Conservation (phyloP, 2,113 vertebrate genomes). For the Pteropus alecto region DNA sequence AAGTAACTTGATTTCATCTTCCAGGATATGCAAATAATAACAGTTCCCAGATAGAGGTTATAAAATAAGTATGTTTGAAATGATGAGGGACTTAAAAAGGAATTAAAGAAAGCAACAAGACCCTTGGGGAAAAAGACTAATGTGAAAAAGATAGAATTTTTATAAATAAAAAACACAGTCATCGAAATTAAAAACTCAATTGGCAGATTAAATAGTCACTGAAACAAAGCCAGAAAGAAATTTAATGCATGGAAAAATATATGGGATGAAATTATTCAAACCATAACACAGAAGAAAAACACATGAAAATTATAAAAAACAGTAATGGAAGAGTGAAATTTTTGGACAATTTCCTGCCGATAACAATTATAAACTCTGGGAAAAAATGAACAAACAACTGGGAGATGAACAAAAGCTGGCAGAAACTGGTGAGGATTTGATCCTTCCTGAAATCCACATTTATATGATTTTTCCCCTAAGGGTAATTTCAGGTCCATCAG, state of each 20-base stretch:
- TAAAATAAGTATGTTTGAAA: slow-evolving; percentile 2
- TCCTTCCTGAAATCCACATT: neutral
- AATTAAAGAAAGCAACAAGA: slow-evolving; percentile 30
- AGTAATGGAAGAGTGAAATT: neutral
- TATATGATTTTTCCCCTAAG: neutral
- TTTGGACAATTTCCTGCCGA: neutral
- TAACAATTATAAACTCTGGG: neutral
- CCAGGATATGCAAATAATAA: neutral
- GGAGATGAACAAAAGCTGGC: neutral
- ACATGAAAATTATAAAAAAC: neutral
- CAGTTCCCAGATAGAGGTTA: neutral
- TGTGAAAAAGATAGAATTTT: slow-evolving; percentile 18
- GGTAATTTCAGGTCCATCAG: neutral
- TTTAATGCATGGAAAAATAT: neutral
- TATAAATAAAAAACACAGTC: slow-evolving; percentile 13
- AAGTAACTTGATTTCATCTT: slow-evolving; percentile 11
- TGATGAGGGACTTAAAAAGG: neutral
- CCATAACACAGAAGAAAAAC: neutral
- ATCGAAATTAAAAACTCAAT: slow-evolving; percentile 45
- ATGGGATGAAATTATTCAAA: slow-evolving; percentile 10
- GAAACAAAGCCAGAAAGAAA: slow-evolving; percentile 39
- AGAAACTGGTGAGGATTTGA: neutral
- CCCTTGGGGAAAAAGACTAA: neutral
- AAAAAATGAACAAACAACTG: neutral
- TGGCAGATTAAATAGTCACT: slow-evolving; percentile 17